A percentile compares a stretch with the other conserved stretches of the same genome.
Conservation (phyloP, 2,797 vertebrate species). For the Alectoris magna region DNA sequence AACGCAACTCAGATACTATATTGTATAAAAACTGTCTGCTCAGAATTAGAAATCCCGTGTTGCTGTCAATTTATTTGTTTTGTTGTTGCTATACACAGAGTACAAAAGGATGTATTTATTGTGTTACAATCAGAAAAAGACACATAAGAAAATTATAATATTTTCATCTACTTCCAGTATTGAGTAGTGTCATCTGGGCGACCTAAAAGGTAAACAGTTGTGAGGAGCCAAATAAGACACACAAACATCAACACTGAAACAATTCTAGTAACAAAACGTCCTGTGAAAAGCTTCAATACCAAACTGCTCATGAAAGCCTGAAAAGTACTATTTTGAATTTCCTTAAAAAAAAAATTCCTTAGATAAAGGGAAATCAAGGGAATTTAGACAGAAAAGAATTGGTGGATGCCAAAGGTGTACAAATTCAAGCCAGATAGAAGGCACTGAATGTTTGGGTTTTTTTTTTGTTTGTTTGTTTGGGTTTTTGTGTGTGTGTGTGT, state of each 20-base stretch:
- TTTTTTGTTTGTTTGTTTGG: no score
- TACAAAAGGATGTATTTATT: constrained; percentile 19
- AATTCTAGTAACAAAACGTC: neutral
- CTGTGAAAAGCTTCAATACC: neutral
- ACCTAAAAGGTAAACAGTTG: constrained; percentile 26
- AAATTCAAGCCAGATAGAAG: neutral
- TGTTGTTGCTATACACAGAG: neutral
- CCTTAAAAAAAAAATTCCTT: no score
- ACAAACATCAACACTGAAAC: neutral
- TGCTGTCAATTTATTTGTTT: neutral
- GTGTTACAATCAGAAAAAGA: constrained; percentile 12
- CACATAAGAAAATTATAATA: neutral
- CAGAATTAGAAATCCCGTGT: neutral
- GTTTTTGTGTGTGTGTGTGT: no score
- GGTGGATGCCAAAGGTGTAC: neutral
- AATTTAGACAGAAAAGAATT: neutral
- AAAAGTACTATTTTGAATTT: neutral
- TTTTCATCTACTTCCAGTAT: neutral
- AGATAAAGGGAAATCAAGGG: neutral
- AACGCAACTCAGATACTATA: accelerated
- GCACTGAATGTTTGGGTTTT: no score
- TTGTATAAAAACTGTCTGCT: neutral
- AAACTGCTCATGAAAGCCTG: neutral
- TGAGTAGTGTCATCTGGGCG: neutral
- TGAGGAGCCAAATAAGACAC: neutral